Evolutionary conservation across 2,113 vertebrate genomes (phyloP), one percentile per base, ranked within the genome.

Genomic region (Hemiprocne comata): DNA sequence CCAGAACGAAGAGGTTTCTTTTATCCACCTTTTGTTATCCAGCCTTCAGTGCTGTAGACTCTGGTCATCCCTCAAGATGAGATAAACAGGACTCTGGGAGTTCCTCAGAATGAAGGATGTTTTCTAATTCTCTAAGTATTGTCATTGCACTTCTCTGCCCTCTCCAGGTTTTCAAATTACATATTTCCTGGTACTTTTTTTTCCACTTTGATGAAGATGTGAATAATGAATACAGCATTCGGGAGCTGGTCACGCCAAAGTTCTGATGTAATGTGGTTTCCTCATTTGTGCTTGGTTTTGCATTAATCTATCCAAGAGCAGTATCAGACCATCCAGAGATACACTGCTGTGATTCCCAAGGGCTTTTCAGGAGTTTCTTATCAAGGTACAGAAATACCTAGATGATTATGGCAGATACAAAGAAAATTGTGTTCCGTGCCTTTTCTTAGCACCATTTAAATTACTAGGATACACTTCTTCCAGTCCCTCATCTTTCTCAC

Each of bases 1-100:
- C 79, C 70, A 38, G 36, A 88, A 77, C 20, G 31, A 76, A 36
- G 78, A 93, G 48, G 53, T 73, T 77, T 80, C 77, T 89, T 85
- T 79, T 60, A 90, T 50, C 48, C 57, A 36, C 25, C 65, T 89
- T 85, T 62, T 85, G 55, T 74, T 87, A 57, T 38, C 64, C 60
- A n/a, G 40, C 38, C 24, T 57, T 73, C 36, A 36, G 8, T n/a
- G 34, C 77, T 93, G 38, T 42, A 57, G 58, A 26, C 33, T 40
- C 58, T 13, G 42, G 73, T 62, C 81, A 71, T 92, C 76, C 72
- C 69, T 91, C 40, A 31, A 54, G 75, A 34, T 17, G 65, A 83
- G 38, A 92, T 76, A 57, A 50, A 84, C 55, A 31, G 50, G 55
- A 54, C 46, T 74, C 38, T 17, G 18, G 60, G 81, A 89, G 69